phyloP scores from a whole-genome alignment of 2,888 invertebrate genomes.

The Ecdyonurus torrentis region DNA sequence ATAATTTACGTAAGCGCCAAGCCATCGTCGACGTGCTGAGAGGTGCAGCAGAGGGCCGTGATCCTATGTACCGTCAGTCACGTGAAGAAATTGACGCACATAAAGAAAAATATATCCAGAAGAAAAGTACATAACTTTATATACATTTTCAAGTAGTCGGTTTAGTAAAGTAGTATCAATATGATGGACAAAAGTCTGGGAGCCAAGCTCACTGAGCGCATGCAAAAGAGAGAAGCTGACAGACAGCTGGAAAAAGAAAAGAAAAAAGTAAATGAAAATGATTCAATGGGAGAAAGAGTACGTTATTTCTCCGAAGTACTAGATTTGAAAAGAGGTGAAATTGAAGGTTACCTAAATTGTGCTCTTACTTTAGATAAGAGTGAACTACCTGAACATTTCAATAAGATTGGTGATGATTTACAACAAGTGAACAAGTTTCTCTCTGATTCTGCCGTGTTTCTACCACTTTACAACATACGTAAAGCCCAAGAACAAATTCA shows the following conservation, averaged over 20 bases:
- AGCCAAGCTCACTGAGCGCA: conserved; percentile 5
- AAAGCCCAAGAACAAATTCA: conserved; percentile 58
- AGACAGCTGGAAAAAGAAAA: conserved; percentile 9
- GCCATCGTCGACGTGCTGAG: conserved; percentile 28
- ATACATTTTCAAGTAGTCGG: background rate
- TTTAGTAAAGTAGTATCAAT: background rate
- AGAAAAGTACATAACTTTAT: background rate
- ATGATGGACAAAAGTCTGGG: conserved; percentile 9
- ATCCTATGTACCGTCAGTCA: conserved; percentile 29
- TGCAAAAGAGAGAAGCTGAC: conserved; percentile 9
- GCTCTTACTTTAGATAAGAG: conserved; percentile 27
- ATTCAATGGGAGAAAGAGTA: conserved; percentile 10
- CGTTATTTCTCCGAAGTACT: conserved; percentile 14
- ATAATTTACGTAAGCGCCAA: conserved; percentile 20
- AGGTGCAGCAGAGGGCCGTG: conserved; percentile 29
- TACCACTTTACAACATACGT: conserved; percentile 65
- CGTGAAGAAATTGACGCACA: conserved; percentile 25
- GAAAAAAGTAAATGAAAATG: conserved; percentile 10
- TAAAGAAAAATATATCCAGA: background rate
- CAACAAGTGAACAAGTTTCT: conserved; percentile 61
- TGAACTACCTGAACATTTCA: conserved; percentile 41
- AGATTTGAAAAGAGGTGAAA: conserved; percentile 23
- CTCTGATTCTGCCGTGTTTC: conserved; percentile 59
- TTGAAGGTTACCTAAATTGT: conserved; percentile 32
- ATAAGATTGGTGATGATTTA: conserved; percentile 51